Evolutionary conservation across 2,797 vertebrate species (phyloP).

Genomic region (Myotis planiceps): DNA sequence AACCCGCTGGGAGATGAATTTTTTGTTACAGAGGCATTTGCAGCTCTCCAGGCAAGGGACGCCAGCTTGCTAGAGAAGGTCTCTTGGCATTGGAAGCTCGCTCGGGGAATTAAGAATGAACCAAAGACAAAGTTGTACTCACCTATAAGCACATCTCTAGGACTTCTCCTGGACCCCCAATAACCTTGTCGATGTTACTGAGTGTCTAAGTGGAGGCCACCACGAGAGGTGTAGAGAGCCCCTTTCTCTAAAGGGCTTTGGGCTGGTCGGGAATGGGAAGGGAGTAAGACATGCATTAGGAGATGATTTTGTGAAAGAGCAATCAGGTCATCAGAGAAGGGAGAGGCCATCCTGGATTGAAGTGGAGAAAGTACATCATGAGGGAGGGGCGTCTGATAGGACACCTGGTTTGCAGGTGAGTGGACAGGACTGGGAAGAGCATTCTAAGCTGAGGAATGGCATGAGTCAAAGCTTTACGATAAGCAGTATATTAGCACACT

Average conservation of each 20-base stretch:
- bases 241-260: not conserved
- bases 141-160: not conserved
- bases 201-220: not conserved
- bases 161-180: not conserved
- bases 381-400: not conserved
- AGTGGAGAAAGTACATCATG: not conserved
- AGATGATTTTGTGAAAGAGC: not conserved
- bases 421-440: not conserved
- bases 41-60: conserved; percentile 48
- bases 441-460: not conserved
- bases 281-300: not conserved
- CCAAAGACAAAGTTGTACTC: not conserved
- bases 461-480: not conserved
- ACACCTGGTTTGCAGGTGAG: not conserved
- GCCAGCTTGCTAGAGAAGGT: conserved; percentile 6
- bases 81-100: not conserved
- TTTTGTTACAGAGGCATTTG: conserved; percentile 57
- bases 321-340: not conserved
- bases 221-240: not conserved
- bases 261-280: not conserved
- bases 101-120: conserved; percentile 35
- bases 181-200: not conserved
- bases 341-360: not conserved
- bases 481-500: not conserved
- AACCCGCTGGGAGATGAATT: conserved; percentile 32